phyloP scores from a whole-genome alignment of 2,888 invertebrate genomes.

The Thecocarcelia acutangulata region DNA sequence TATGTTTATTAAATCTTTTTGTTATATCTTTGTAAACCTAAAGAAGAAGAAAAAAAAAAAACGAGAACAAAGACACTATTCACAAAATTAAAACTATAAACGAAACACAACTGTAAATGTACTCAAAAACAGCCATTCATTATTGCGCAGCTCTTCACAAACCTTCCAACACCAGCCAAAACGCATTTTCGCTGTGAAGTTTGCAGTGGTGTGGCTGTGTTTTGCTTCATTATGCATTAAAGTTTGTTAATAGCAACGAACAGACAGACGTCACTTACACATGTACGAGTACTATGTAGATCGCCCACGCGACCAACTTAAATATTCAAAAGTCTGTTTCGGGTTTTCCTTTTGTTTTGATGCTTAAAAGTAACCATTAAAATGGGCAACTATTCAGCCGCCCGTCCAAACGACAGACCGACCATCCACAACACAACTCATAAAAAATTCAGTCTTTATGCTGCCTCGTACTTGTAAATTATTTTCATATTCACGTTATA shows the following conservation, averaged over 20 bases:
- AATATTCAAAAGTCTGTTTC: conserved; percentile 51
- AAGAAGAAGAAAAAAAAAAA: conserved; percentile 12
- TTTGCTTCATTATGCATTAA: conserved; percentile 44
- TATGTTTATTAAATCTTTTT: conserved; percentile 37
- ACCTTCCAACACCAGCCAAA: conserved; percentile 19
- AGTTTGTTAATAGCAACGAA: conserved; percentile 12
- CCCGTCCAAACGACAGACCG: background rate
- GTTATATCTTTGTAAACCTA: too few relatives aligned
- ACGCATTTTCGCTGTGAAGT: conserved; percentile 51
- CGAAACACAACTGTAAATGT: background rate
- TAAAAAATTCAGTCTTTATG: conserved; percentile 38
- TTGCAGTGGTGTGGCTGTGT: conserved; percentile 5
- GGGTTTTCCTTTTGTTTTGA: conserved; percentile 19
- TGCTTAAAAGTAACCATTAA: conserved; percentile 41
- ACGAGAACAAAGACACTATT: conserved; percentile 8
- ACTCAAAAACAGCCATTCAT: conserved; percentile 12
- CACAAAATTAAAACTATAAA: background rate
- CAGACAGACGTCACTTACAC: conserved; percentile 36
- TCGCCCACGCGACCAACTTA: conserved; percentile 66
- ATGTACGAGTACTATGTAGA: too few relatives aligned
- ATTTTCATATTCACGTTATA: background rate
- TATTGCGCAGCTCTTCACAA: conserved; percentile 12
- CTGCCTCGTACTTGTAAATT: conserved; percentile 51
- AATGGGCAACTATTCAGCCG: conserved; percentile 27
- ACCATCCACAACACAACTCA: conserved; percentile 13